phyloP scores from a whole-genome alignment of 2,888 invertebrate genomes.

The Tipula lateralis region DNA sequence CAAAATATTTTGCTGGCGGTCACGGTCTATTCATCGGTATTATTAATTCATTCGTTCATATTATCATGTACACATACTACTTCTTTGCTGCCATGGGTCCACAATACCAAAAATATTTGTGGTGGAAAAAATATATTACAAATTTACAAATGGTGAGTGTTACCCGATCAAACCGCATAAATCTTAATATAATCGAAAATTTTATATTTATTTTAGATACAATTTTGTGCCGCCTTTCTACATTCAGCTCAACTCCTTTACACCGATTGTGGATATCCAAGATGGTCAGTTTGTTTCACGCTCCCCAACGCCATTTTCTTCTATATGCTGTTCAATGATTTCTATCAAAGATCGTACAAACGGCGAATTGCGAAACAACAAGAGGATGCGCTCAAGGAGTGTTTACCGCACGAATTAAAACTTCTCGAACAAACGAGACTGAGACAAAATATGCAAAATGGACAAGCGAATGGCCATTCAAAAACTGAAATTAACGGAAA shows the following conservation, averaged over 20 bases:
- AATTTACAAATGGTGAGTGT: slow-evolving; percentile 74
- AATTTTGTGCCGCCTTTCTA: slow-evolving; percentile 82
- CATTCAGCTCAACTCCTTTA: slow-evolving; percentile 81
- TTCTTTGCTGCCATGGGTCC: slow-evolving; percentile 86
- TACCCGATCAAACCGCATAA: neutral
- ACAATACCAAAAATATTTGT: slow-evolving; percentile 77
- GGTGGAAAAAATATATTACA: slow-evolving; percentile 93
- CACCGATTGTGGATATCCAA: slow-evolving; percentile 84
- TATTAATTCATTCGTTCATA: slow-evolving; percentile 90
- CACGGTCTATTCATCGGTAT: slow-evolving; percentile 83
- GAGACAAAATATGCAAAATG: neutral
- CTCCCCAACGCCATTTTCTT: slow-evolving; percentile 89
- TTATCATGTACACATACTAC: slow-evolving; percentile 92
- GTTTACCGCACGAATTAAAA: neutral
- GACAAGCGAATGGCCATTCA: neutral
- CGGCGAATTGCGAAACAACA: slow-evolving; percentile 42
- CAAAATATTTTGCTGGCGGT: slow-evolving; percentile 81
- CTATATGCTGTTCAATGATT: slow-evolving; percentile 86
- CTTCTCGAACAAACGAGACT: neutral
- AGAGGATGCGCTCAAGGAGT: slow-evolving; percentile 34
- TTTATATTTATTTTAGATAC: slow-evolving; percentile 56
- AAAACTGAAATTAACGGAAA: neutral
- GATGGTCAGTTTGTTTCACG: slow-evolving; percentile 75
- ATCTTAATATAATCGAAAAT: neutral
- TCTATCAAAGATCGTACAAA: slow-evolving; percentile 76